Evolutionary conservation across 1,140 invertebrate species (phyloP).

Genomic region (Philotrypesis tridentata): DNA sequence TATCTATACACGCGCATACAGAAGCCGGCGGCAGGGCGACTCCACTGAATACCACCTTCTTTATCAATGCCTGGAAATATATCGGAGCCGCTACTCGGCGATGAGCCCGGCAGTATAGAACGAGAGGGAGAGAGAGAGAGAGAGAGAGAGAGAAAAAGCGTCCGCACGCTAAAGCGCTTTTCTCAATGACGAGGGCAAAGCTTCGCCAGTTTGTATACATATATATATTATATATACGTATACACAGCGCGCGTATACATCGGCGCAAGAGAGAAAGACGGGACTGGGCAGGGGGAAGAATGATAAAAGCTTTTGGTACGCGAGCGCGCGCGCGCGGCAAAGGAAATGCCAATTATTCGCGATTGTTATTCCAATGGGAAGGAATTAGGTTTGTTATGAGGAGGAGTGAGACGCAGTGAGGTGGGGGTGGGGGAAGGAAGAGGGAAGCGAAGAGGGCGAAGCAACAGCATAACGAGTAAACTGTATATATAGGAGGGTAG

Average conservation of each 20-base stretch:
- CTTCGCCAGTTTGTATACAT: not conserved
- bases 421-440: not conserved
- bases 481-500: not conserved
- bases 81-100: not conserved
- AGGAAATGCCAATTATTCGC: constrained; percentile 42
- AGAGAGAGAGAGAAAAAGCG: not conserved
- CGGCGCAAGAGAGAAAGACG: not conserved
- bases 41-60: constrained; percentile 44
- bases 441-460: not conserved
- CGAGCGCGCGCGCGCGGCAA: not conserved
- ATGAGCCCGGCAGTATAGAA: not conserved
- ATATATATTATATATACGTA: not conserved
- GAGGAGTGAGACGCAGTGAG: not conserved
- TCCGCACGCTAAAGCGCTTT: constrained; percentile 22
- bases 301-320: constrained; percentile 31
- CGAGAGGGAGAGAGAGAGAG: not conserved
- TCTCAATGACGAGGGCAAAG: not conserved
- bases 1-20: too few species aligned
- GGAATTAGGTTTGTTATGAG: constrained; percentile 37
- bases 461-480: not conserved
- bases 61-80: constrained; percentile 47
- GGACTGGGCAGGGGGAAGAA: not conserved
- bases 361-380: constrained; percentile 38
- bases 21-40: not conserved
- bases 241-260: too few species aligned